phyloP scores from a whole-genome alignment of 2,797 vertebrate species.

The Phataginus tricuspis region DNA sequence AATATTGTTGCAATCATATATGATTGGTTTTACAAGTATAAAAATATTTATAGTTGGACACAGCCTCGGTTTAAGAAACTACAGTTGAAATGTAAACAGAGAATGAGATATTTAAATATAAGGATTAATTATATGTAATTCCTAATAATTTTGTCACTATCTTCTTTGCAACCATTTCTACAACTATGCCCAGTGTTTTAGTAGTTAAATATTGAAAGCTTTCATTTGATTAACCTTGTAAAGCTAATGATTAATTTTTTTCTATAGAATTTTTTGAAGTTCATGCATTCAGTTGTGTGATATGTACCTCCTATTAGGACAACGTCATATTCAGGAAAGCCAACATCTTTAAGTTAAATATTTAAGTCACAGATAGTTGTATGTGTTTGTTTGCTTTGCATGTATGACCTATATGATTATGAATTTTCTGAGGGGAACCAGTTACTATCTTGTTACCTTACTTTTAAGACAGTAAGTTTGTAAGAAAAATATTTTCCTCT shows the following conservation, averaged over 20 bases:
- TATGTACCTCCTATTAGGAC: neutral
- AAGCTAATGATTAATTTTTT: constrained; percentile 2
- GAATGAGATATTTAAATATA: neutral
- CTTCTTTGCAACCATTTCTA: neutral
- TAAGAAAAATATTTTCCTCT: constrained; percentile 41
- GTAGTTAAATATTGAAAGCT: neutral
- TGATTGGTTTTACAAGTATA: constrained; percentile 6
- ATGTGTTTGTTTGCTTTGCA: constrained; percentile 1
- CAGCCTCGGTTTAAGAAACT: neutral
- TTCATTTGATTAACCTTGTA: constrained; percentile 27
- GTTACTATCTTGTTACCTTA: constrained; percentile 1
- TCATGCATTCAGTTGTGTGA: neutral
- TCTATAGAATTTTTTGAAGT: neutral
- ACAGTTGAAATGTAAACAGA: neutral
- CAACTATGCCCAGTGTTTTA: neutral
- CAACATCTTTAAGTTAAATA: neutral
- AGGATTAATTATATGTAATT: neutral
- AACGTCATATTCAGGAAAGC: neutral
- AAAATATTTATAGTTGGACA: neutral
- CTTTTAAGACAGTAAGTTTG: neutral
- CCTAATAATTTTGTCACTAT: neutral
- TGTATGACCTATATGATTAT: neutral
- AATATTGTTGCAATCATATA: neutral
- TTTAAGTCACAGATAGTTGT: neutral
- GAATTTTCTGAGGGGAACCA: neutral